A percentile compares a stretch with the other conserved stretches of the same genome.
Evolutionary conservation across 1,140 invertebrate genomes (phyloP).

Genomic region (Hestina assimilis): DNA sequence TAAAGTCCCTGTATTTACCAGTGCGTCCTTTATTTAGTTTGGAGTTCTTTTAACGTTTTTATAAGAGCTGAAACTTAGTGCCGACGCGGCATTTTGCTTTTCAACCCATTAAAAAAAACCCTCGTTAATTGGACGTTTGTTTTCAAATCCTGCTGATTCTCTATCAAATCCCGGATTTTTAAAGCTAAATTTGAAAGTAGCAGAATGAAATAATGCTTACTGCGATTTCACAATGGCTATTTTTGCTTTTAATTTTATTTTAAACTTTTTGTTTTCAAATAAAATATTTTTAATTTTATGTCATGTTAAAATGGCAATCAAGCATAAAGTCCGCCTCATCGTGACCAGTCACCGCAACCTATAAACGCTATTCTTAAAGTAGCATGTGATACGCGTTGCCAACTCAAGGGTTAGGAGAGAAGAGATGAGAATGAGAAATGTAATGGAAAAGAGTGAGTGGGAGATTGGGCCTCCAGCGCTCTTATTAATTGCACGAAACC

Average conservation of each 20-base stretch:
- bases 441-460: too few relatives aligned
- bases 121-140: slow-evolving; percentile 16
- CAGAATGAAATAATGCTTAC: not conserved
- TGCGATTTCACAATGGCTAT: not conserved
- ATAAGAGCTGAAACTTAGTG: slow-evolving; percentile 17
- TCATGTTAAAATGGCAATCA: too few relatives aligned
- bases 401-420: too few relatives aligned
- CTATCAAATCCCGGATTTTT: slow-evolving; percentile 3
- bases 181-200: not conserved
- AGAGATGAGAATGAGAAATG: too few relatives aligned
- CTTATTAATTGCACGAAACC: too few relatives aligned
- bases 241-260: not conserved
- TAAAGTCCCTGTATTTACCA: not conserved
- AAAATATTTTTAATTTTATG: too few relatives aligned
- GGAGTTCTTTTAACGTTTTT: not conserved
- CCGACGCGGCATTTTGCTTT: slow-evolving; percentile 8
- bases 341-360: too few relatives aligned
- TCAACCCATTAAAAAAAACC: slow-evolving; percentile 10
- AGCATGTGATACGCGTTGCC: too few relatives aligned
- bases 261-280: not conserved
- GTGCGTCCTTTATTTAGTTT: slow-evolving; percentile 2
- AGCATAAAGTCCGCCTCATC: too few relatives aligned
- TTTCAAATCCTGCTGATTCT: slow-evolving; percentile 7
- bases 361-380: too few relatives aligned
- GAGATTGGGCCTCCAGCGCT: too few relatives aligned